Percentiles rank a stretch among this genome's conserved stretches.
phyloP scores from a whole-genome alignment of 2,113 vertebrate genomes.

The Otocyon megalotis region DNA sequence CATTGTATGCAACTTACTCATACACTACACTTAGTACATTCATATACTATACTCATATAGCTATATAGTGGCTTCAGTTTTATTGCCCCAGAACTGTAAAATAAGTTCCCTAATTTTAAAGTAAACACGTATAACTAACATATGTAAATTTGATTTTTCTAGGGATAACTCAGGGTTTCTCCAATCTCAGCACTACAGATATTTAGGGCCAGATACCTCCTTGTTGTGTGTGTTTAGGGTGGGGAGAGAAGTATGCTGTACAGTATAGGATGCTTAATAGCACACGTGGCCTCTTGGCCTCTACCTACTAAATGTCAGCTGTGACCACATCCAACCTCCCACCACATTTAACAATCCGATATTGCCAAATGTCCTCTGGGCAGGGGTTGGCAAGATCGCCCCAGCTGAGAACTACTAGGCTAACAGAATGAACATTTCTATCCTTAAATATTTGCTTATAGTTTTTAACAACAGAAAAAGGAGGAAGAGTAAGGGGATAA shows the following conservation, averaged over 20 bases:
- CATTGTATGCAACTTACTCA: not conserved
- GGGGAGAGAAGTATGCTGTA: no score
- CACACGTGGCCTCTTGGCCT: not conserved
- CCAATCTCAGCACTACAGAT: not conserved
- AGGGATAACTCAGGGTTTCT: not conserved
- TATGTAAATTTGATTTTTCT: not conserved
- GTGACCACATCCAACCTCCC: not conserved
- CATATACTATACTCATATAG: not conserved
- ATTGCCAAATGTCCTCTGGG: not conserved
- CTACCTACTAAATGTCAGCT: not conserved
- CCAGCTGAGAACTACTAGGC: not conserved
- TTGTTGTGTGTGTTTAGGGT: not conserved
- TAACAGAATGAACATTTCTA: slow-evolving; percentile 32
- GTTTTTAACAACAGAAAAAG: not conserved
- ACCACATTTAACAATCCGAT: not conserved
- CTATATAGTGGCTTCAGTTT: not conserved
- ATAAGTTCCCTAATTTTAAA: not conserved
- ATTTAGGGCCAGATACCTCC: not conserved
- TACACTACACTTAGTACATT: not conserved
- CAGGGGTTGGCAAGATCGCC: not conserved
- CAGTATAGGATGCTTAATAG: not conserved
- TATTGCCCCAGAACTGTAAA: slow-evolving; percentile 4
- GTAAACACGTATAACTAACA: not conserved
- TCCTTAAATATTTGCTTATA: not conserved
- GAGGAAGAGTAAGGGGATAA: not conserved